A percentile compares a stretch with the other conserved stretches of the same genome.
Evolutionary conservation across 2,797 vertebrate species (phyloP).

Genomic region (Pelodytes ibericus): DNA sequence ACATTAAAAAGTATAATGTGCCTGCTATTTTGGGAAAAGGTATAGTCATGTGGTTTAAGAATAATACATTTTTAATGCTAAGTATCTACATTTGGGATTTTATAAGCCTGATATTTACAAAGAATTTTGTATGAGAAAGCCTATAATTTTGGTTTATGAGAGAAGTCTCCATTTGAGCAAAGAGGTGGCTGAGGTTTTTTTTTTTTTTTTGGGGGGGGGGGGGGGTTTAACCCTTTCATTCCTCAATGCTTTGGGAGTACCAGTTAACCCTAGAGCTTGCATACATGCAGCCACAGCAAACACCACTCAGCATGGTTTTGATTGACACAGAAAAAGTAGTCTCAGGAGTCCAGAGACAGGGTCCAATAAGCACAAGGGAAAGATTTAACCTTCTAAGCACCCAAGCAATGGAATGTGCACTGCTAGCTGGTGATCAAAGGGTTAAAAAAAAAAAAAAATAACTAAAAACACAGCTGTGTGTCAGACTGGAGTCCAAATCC

Average conservation of each 20-base stretch:
- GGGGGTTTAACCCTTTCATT: slow-evolving; percentile 23
- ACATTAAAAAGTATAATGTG: neutral
- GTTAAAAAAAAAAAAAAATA: too few species aligned
- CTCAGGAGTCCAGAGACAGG: neutral
- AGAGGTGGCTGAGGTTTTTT: neutral
- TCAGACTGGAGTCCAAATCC: neutral
- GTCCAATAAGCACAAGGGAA: neutral
- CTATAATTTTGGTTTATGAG: slow-evolving; percentile 41
- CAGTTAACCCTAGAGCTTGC: too few species aligned
- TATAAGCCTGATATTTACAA: slow-evolving; percentile 25
- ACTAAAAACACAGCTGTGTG: slow-evolving; percentile 3
- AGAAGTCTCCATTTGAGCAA: slow-evolving; percentile 1
- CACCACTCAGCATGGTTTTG: neutral
- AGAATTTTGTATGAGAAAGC: slow-evolving; percentile 33
- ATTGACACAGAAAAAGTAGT: slow-evolving; percentile 6
- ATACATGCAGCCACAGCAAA: too few species aligned
- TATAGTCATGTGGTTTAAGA: neutral
- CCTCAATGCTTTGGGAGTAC: neutral
- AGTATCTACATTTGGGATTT: slow-evolving; percentile 6
- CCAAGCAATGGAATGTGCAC: too few species aligned
- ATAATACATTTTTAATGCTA: neutral
- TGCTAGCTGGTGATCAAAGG: too few species aligned
- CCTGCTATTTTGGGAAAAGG: neutral
- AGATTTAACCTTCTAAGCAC: too few species aligned
- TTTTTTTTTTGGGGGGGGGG: too few species aligned